These are phyloP conservation scores for Chamaetylas fuelleborni DNA, from an alignment of 2,113 vertebrate species.

Conservation along the genomic window DNA sequence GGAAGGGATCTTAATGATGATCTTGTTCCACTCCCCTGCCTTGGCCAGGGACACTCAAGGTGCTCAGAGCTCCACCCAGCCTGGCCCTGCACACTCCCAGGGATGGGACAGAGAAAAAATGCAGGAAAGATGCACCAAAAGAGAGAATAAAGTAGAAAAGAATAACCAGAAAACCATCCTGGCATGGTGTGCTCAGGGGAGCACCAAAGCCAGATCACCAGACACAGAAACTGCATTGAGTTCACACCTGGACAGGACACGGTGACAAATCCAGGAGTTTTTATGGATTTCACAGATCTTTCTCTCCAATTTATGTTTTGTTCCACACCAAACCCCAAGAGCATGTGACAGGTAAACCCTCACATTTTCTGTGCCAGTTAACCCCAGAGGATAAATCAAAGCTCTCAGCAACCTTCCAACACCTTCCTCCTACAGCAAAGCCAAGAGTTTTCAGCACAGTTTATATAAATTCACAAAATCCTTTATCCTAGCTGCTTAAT, in stretches of 20 bases:
- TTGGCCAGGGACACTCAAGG: background rate
- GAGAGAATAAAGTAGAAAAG: background rate
- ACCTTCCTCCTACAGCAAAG: background rate
- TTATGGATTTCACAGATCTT: background rate
- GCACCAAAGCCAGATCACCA: background rate
- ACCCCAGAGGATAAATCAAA: background rate
- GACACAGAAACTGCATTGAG: fast-evolving
- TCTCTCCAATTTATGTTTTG: background rate
- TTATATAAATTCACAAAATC: background rate
- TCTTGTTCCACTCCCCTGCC: background rate
- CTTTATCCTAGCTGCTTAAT: background rate
- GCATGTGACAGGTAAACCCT: background rate
- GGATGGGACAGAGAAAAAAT: background rate
- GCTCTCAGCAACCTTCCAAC: background rate
- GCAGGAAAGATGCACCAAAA: background rate
- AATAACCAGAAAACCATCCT: background rate
- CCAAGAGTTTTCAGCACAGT: background rate
- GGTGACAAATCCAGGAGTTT: background rate
- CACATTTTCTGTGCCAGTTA: background rate
- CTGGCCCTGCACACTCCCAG: background rate
- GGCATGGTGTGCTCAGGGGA: background rate
- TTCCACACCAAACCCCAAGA: background rate
- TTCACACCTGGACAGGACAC: background rate
- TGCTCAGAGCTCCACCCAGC: background rate
- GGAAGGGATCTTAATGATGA: background rate